Evolutionary conservation across 2,797 vertebrate genomes (phyloP).

Genomic region (Tangara arthus): DNA sequence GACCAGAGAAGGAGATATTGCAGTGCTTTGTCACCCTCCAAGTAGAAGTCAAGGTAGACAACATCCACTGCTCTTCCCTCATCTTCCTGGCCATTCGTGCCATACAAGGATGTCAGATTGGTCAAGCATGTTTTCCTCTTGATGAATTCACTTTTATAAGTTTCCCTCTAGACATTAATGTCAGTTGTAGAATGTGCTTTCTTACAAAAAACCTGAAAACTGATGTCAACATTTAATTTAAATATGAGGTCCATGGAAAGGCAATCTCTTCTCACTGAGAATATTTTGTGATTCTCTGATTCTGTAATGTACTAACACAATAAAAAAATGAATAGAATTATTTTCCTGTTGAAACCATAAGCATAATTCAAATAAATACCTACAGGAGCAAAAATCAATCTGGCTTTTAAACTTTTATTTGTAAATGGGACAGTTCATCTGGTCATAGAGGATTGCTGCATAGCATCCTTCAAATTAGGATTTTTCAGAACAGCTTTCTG

Average conservation of each 20-base stretch:
- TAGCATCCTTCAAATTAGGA: background rate
- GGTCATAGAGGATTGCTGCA: background rate
- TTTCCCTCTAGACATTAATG: constrained; percentile 6
- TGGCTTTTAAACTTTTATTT: background rate
- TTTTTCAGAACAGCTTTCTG: background rate
- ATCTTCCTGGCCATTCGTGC: background rate
- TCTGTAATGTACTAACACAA: background rate
- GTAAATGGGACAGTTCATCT: background rate
- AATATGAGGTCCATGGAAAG: constrained; percentile 23
- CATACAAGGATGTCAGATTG: background rate
- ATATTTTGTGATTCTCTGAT: background rate
- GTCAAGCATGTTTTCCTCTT: background rate
- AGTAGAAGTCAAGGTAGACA: too few relatives aligned
- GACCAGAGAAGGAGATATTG: background rate
- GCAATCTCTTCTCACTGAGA: background rate
- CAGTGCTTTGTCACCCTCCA: background rate
- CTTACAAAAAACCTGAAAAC: constrained; percentile 44
- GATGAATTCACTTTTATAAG: background rate
- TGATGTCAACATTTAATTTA: constrained; percentile 47
- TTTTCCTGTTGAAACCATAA: background rate
- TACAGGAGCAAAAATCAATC: background rate
- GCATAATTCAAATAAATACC: background rate
- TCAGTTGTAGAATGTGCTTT: constrained; percentile 26
- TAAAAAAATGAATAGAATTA: background rate
- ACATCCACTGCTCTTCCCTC: background rate